phyloP scores from a whole-genome alignment of 1,140 invertebrate species.

The Diploscapter pachys region DNA sequence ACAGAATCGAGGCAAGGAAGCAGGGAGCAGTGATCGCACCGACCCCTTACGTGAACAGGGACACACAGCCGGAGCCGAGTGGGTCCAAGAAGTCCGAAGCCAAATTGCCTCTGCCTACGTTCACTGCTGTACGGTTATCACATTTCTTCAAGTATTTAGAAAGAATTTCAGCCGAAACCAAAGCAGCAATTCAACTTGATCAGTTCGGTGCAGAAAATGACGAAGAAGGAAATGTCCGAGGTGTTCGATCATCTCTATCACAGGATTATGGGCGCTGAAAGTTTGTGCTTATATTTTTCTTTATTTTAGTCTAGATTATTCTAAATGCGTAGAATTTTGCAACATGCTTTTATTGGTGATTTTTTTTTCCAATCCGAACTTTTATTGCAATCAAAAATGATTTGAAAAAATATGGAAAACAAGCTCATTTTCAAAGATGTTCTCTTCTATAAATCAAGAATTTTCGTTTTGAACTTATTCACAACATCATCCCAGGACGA shows the following conservation, averaged over 20 bases:
- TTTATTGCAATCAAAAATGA: no score
- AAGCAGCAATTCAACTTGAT: conserved; percentile 70
- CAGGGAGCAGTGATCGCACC: conserved; percentile 49
- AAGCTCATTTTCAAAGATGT: no score
- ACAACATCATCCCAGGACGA: conserved; percentile 31
- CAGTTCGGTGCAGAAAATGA: conserved; percentile 77
- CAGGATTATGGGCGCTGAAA: conserved; percentile 75
- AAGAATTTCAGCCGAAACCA: conserved; percentile 27
- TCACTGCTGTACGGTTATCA: neutral
- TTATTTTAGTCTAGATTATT: no score
- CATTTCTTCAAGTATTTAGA: neutral
- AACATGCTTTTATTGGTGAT: neutral
- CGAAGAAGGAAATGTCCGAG: conserved; percentile 66
- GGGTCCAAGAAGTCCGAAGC: conserved; percentile 6
- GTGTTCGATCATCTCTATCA: conserved; percentile 73
- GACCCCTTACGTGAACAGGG: conserved; percentile 40
- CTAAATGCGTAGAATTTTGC: neutral
- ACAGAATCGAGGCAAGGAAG: conserved; percentile 40
- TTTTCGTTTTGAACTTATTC: no score
- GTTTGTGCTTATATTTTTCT: conserved; percentile 41
- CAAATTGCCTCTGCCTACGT: neutral
- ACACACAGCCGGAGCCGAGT: neutral
- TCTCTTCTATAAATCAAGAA: no score
- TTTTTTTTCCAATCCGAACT: neutral
- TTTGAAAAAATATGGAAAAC: no score